Base-by-base conservation (phyloP, 2,797 vertebrate species). In the Eleutherodactylus coqui region DNA sequence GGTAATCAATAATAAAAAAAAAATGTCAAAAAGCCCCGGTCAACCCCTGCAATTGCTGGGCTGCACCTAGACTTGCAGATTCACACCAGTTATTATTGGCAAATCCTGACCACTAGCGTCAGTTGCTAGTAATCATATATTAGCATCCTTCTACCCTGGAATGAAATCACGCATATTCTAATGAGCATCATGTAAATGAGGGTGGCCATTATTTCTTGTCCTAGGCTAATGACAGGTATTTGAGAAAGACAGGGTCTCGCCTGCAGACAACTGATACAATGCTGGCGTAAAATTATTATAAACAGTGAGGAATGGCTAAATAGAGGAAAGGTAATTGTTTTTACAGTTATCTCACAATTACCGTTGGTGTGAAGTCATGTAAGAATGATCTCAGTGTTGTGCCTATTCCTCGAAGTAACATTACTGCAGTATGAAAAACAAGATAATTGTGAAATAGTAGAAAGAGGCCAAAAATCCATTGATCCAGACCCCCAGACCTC, bases 301-400 rank as follows among this genome's bases (percentile, higher is more conserved):
- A 75, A 72, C 76, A n/a, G 69, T 72, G 38, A 75, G 51, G 41
- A 45, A 55, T 32, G 24, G 67, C 55, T 80, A 58, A 45, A 41
- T 34, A 34, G 29, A 1, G 60, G 60, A 80, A 58, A 75, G 60
- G 73, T 76, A 75, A 87, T 80, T 80, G 86, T 87, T 87, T 79
- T 84, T 69, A 80, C 81, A 84, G 75, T 70, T 79, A 9, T 45
- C 47, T 84, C 75, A 84, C 86, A 84, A 79, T 87, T 84, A 87
- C 76, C 58, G 41, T 21, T 32, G 7, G 49, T 78, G 85, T 78
- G 75, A 83, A 78, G 53, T 87, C 32, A 78, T 19, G 75, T 53
- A 8, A 77, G 1, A 32, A 27, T 21, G 70, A 58, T n/a, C 49
- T 67, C 27, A 60, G 21, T 58, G 34, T 70, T 78, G 64, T 13